Evolutionary conservation across 2,888 invertebrate genomes (phyloP).

Genomic region (Ichneumoninae sp.): DNA sequence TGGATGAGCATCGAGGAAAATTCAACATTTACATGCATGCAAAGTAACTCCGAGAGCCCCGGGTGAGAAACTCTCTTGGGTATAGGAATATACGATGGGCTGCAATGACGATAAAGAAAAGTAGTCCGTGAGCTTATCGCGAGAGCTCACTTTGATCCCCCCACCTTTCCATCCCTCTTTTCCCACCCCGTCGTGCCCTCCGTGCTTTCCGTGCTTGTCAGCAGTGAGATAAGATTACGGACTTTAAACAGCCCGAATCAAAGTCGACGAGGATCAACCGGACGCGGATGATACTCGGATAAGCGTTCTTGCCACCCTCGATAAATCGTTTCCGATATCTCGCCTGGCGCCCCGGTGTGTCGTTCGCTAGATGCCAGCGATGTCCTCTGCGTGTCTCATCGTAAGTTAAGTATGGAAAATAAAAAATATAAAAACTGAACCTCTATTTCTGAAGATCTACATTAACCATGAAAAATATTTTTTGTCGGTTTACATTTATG

Average conservation of each 20-base stretch:
- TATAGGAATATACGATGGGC: background rate
- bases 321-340: conserved; percentile 54
- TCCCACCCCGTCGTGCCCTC: background rate
- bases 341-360: conserved; percentile 25
- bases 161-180: background rate
- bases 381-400: background rate
- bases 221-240: conserved; percentile 49
- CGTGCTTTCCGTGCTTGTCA: conserved; percentile 20
- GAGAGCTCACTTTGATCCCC: conserved; percentile 23
- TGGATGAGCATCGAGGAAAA: background rate
- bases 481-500: background rate
- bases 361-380: conserved; percentile 21
- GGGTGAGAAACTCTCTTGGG: conserved; percentile 10
- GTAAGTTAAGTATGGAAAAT: background rate
- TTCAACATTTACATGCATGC: background rate
- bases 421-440: background rate
- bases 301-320: conserved; percentile 45
- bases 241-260: conserved; percentile 49
- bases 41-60: conserved; percentile 13
- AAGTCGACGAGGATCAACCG: conserved; percentile 30
- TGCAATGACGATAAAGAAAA: conserved; percentile 32
- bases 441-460: background rate
- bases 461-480: background rate
- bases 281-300: conserved; percentile 44
- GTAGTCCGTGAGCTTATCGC: conserved; percentile 33